Conservation (phyloP, 2,113 vertebrate genomes). For the Labeo rohita region DNA sequence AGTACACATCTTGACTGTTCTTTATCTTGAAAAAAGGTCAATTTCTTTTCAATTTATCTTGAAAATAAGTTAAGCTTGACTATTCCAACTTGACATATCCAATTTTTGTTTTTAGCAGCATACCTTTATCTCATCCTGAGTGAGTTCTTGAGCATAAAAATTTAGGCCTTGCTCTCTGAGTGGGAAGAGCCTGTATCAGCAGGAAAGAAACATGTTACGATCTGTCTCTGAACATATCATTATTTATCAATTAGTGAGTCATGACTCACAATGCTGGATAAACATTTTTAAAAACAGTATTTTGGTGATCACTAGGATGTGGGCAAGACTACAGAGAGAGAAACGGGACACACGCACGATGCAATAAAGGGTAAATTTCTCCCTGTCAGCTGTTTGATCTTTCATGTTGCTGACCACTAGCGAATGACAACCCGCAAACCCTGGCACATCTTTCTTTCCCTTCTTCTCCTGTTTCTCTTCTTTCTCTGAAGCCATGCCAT, state of each 20-base stretch:
- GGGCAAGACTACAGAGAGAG: not conserved
- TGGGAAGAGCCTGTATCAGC: conserved; percentile 89
- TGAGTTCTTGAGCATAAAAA: conserved; percentile 98
- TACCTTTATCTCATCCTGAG: conserved; percentile 98
- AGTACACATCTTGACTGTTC: not conserved
- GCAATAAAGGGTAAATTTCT: conserved; percentile 28
- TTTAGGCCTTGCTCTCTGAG: conserved; percentile 98
- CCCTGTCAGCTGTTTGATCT: conserved; percentile 19
- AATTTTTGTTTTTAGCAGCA: conserved; percentile 31
- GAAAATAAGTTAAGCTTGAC: no score
- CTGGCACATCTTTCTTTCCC: not conserved
- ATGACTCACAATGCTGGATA: not conserved
- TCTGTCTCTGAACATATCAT: not conserved
- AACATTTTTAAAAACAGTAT: not conserved
- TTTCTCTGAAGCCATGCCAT: not conserved
- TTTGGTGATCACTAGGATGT: conserved; percentile 11
- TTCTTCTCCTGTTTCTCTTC: not conserved
- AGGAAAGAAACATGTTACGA: conserved; percentile 29
- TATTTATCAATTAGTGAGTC: not conserved
- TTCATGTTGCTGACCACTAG: not conserved
- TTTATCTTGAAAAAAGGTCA: not conserved
- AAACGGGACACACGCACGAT: not conserved
- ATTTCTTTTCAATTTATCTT: no score
- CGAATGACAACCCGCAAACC: conserved; percentile 1
- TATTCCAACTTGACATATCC: no score